These are phyloP conservation scores for Pelobates fuscus DNA, from an alignment of 2,113 vertebrate species.

Conservation along the genomic window DNA sequence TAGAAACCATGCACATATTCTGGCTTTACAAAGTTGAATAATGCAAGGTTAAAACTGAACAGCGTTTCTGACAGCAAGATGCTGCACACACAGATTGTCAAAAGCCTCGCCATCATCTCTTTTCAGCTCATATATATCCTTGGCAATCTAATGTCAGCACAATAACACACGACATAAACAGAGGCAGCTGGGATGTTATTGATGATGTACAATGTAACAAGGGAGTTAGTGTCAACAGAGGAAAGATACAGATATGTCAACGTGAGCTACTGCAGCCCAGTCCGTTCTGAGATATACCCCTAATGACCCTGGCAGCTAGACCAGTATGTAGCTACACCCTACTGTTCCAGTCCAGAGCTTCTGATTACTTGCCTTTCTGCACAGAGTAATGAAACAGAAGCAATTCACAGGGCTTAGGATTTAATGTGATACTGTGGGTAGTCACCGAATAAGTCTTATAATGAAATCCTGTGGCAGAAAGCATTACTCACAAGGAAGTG, in stretches of 20 bases:
- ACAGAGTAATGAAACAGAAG: slow-evolving; percentile 27
- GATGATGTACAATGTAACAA: slow-evolving; percentile 5
- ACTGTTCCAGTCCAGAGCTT: not conserved
- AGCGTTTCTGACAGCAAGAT: too few species aligned
- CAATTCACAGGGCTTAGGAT: not conserved
- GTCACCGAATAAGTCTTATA: not conserved
- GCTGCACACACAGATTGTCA: too few species aligned
- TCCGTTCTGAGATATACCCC: not conserved
- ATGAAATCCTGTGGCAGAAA: not conserved
- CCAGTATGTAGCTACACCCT: not conserved
- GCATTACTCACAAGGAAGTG: not conserved
- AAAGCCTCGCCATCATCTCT: too few species aligned
- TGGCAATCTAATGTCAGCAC: not conserved
- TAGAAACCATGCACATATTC: too few species aligned
- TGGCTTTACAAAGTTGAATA: too few species aligned
- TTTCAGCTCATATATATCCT: not conserved
- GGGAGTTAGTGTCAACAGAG: not conserved
- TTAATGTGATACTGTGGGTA: not conserved
- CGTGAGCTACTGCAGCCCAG: not conserved
- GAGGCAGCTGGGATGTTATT: not conserved
- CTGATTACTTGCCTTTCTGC: slow-evolving; percentile 25
- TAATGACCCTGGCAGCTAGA: not conserved
- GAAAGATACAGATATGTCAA: not conserved
- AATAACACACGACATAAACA: not conserved
- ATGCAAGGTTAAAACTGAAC: too few species aligned